A percentile compares a stretch with the other conserved stretches of the same genome.
phyloP scores from a whole-genome alignment of 2,797 vertebrate genomes.

The Natrix natrix region DNA sequence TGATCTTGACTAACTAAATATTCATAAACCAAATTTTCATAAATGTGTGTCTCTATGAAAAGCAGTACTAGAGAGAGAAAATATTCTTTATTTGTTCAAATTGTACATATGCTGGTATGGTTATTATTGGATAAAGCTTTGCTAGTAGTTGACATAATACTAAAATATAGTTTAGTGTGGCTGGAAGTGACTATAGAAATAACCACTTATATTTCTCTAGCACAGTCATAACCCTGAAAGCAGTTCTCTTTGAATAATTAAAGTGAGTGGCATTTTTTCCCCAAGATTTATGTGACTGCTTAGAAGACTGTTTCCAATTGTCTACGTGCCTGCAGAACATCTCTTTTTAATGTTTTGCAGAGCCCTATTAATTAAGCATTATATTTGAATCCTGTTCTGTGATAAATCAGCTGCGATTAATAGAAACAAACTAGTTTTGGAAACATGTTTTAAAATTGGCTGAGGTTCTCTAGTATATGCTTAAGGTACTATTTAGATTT shows the following conservation, averaged over 20 bases:
- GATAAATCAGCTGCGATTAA: background rate
- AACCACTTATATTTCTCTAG: background rate
- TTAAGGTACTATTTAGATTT: background rate
- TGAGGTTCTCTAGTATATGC: background rate
- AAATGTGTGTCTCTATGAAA: background rate
- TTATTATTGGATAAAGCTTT: background rate
- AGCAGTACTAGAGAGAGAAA: background rate
- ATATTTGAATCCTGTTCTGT: background rate
- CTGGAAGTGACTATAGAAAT: background rate
- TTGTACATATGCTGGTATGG: background rate
- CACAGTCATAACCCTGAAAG: background rate
- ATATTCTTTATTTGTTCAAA: background rate
- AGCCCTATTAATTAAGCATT: background rate
- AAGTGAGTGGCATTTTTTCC: background rate
- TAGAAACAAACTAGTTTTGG: background rate
- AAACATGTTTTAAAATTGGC: background rate
- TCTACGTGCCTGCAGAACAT: background rate
- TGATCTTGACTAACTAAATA: background rate
- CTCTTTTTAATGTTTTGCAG: background rate
- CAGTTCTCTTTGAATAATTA: background rate
- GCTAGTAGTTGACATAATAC: background rate
- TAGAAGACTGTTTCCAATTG: background rate
- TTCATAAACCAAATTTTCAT: background rate
- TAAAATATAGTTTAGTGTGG: background rate
- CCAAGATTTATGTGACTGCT: background rate